A percentile compares a stretch with the other conserved stretches of the same genome.
Conservation (phyloP, 2,888 invertebrate species). For the Cantharis rustica region DNA sequence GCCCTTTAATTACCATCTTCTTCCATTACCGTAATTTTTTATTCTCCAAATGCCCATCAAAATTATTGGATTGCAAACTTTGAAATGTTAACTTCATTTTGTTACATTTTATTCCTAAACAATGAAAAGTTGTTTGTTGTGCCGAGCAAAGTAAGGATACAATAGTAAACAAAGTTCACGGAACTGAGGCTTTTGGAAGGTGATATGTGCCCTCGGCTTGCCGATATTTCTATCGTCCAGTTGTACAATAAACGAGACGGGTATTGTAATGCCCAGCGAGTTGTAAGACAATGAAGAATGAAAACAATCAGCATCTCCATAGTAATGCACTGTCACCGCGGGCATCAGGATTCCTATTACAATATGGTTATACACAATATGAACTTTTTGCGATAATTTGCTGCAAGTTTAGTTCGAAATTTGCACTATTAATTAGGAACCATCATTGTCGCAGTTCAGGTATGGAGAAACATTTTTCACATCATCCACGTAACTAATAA, state of each 20-base stretch:
- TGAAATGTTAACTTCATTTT: not conserved
- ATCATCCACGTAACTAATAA: not conserved
- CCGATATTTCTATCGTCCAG: slow-evolving; percentile 36
- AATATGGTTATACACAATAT: slow-evolving; percentile 33
- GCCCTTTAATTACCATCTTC: not conserved
- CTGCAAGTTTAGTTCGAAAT: slow-evolving; percentile 18
- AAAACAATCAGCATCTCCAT: slow-evolving; percentile 43
- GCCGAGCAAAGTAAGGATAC: slow-evolving; percentile 27
- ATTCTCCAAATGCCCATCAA: not conserved
- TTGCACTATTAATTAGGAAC: slow-evolving; percentile 13
- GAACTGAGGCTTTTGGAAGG: slow-evolving; percentile 38
- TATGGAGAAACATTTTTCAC: not conserved
- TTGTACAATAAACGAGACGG: slow-evolving; percentile 38
- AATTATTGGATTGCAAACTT: not conserved
- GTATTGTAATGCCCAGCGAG: slow-evolving; percentile 36
- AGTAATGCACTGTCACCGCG: slow-evolving; percentile 41
- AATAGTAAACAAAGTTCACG: slow-evolving; percentile 40
- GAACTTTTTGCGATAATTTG: slow-evolving; percentile 34
- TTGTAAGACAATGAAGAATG: slow-evolving; percentile 40
- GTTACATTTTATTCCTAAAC: not conserved
- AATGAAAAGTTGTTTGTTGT: slow-evolving; percentile 1
- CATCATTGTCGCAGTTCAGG: not conserved
- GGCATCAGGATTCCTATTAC: slow-evolving; percentile 37
- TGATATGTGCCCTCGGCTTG: slow-evolving; percentile 39
- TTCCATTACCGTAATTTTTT: not conserved